Conservation (phyloP, 2,797 vertebrate species). For the Hydrolagus colliei region DNA sequence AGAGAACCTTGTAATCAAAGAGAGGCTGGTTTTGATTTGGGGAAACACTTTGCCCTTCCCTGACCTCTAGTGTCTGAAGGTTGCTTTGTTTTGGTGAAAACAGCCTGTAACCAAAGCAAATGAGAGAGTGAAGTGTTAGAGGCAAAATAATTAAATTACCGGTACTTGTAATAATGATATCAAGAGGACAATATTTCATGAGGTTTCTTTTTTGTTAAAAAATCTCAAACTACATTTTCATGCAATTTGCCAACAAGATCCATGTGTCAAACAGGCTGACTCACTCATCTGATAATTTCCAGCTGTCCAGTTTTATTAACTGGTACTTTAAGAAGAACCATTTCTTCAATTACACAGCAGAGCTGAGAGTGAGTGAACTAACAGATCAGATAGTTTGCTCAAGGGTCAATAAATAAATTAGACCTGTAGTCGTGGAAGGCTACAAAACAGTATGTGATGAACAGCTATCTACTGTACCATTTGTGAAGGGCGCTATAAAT, state of each 20-base stretch:
- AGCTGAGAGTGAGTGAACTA: too few species aligned
- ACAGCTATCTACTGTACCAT: too few species aligned
- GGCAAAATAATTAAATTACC: not conserved
- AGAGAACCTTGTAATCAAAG: not conserved
- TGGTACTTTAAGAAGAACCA: too few species aligned
- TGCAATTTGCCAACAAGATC: not conserved
- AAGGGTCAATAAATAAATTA: too few species aligned
- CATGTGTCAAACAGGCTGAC: too few species aligned
- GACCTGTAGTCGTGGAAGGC: too few species aligned
- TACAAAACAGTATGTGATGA: too few species aligned
- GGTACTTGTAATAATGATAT: not conserved
- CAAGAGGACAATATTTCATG: not conserved
- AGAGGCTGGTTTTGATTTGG: not conserved
- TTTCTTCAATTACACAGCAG: too few species aligned
- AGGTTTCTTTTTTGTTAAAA: not conserved
- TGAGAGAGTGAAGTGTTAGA: not conserved
- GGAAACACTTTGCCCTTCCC: not conserved
- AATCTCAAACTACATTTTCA: not conserved
- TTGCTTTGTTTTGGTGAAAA: not conserved
- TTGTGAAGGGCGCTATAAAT: too few species aligned
- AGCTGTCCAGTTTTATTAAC: too few species aligned
- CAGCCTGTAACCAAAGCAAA: not conserved
- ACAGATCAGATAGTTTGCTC: too few species aligned
- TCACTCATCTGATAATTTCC: too few species aligned
- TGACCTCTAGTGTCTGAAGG: not conserved